A percentile compares a stretch with the other conserved stretches of the same genome.
phyloP scores from a whole-genome alignment of 2,113 vertebrate genomes.

The Fregata magnificens region DNA sequence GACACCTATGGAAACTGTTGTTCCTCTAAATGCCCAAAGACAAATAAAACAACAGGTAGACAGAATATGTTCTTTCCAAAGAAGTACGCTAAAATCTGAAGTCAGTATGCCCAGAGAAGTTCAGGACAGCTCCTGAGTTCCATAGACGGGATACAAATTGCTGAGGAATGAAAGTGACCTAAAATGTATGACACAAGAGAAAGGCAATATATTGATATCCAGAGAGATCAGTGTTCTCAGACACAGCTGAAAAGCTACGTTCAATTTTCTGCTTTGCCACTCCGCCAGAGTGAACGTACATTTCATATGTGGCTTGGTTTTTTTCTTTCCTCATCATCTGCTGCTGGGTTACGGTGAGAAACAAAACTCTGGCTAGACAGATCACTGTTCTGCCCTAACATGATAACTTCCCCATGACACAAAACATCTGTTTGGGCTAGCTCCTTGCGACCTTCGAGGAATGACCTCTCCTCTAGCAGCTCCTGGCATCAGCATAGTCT shows the following conservation, averaged over 20 bases:
- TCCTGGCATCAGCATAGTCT: background rate
- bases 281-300: background rate
- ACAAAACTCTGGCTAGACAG: background rate
- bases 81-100: background rate
- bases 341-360: background rate
- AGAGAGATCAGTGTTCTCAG: background rate
- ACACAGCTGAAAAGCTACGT: background rate
- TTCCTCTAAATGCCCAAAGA: background rate
- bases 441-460: rapidly evolving
- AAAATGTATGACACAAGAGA: background rate
- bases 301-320: background rate
- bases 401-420: background rate
- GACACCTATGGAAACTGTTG: background rate
- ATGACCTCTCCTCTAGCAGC: background rate
- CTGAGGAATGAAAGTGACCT: background rate
- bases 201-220: background rate
- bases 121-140: background rate
- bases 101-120: background rate
- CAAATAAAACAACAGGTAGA: background rate
- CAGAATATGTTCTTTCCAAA: background rate
- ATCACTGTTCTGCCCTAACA: background rate
- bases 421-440: background rate
- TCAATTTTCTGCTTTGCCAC: background rate
- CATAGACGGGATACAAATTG: background rate
- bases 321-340: background rate